phyloP scores from a whole-genome alignment of 2,888 invertebrate species.

The Scrobipalpa atriplicella region DNA sequence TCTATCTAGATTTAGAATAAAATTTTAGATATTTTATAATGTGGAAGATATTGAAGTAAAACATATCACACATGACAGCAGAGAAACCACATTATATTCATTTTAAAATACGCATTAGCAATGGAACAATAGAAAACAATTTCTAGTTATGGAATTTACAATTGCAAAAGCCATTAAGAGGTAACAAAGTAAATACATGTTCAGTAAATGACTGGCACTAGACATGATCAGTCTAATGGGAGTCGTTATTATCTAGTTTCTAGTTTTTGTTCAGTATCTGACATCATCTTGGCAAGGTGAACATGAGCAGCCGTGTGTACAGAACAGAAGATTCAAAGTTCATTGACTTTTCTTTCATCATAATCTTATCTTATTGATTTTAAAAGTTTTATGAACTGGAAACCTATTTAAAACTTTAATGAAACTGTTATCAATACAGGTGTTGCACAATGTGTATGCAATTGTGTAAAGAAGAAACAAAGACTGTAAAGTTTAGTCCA shows the following conservation, averaged over 20 bases:
- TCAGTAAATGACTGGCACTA: background rate
- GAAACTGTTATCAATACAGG: background rate
- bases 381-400: background rate
- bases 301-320: background rate
- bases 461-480: constrained; percentile 2
- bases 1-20: background rate
- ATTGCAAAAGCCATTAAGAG: background rate
- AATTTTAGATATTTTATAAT: background rate
- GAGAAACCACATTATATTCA: background rate
- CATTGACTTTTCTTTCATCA: background rate
- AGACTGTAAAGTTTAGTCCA: background rate
- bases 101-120: background rate
- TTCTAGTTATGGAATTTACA: background rate
- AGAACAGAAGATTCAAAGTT: constrained; percentile 2
- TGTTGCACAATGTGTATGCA: background rate
- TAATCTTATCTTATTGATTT: background rate
- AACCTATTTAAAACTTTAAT: background rate
- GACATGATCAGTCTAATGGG: background rate
- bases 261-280: constrained; percentile 20
- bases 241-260: constrained; percentile 3
- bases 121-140: constrained; percentile 7
- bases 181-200: constrained; percentile 10
- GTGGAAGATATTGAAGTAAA: background rate
- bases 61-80: background rate
- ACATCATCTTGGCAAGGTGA: constrained; percentile 26